Conservation (phyloP, 53 echinoderm and acorn worm species). For the Holothuria leucospilota region DNA sequence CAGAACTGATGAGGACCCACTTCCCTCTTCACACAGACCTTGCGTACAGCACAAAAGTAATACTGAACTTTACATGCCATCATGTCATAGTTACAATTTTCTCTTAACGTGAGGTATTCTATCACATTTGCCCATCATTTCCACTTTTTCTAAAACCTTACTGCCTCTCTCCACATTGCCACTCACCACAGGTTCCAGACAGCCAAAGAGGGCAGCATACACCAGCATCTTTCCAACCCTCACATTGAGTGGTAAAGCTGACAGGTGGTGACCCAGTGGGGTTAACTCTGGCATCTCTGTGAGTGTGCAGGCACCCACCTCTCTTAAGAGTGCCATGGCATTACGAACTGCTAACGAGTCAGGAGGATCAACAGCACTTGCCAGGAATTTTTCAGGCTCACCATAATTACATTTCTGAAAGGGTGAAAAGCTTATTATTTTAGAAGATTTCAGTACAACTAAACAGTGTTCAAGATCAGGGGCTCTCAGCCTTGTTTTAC, state of each 20-base stretch:
- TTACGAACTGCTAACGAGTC: constrained; percentile 72
- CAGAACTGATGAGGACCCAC: no score
- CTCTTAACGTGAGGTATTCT: no score
- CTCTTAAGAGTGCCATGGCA: constrained; percentile 82
- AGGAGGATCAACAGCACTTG: constrained; percentile 84
- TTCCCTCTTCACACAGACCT: no score
- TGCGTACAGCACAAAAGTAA: no score
- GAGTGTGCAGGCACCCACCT: constrained; percentile 85
- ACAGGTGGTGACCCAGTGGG: constrained; percentile 88
- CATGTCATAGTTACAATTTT: no score
- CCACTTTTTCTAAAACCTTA: no score
- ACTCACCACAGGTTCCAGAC: constrained; percentile 94
- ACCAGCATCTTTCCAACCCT: constrained; percentile 94
- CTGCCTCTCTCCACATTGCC: no score
- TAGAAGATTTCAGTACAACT: no score
- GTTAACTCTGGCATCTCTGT: constrained; percentile 73
- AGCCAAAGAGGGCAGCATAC: constrained; percentile 94
- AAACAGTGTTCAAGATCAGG: neutral
- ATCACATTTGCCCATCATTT: no score
- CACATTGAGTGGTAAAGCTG: constrained; percentile 91
- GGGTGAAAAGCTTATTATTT: neutral
- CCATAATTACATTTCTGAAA: constrained; percentile 90
- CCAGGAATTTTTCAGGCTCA: constrained; percentile 79
- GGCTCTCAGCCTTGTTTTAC: no score
- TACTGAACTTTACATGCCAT: no score